phyloP scores from a whole-genome alignment of 2,797 vertebrate genomes.

The Euthynnus affinis region DNA sequence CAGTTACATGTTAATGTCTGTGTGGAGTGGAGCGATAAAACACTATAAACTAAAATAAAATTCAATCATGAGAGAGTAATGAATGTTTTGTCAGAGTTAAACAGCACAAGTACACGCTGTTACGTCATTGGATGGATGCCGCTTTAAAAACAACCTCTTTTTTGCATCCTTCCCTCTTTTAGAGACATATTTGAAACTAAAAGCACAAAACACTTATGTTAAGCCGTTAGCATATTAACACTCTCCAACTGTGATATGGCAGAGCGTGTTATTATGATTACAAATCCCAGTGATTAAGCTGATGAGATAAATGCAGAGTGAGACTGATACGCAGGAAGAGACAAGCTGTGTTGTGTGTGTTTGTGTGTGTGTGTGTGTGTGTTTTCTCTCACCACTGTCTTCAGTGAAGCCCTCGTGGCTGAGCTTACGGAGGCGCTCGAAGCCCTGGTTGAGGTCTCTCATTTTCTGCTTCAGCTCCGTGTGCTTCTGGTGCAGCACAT shows the following conservation, averaged over 20 bases:
- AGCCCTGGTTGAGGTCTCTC: slow-evolving; percentile 92
- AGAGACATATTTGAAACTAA: slow-evolving; percentile 7
- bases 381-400: slow-evolving; percentile 85
- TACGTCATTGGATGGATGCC: neutral
- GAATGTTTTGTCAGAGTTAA: neutral
- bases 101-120: slow-evolving; percentile 17
- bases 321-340: slow-evolving; percentile 18
- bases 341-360: slow-evolving; percentile 6
- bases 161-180: neutral
- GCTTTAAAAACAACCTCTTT: slow-evolving; percentile 19
- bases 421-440: slow-evolving; percentile 92
- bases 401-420: slow-evolving; percentile 92
- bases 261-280: slow-evolving; percentile 41
- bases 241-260: neutral
- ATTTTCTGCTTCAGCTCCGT: slow-evolving; percentile 92
- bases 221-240: neutral
- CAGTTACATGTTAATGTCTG: neutral
- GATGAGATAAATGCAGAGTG: slow-evolving; percentile 31
- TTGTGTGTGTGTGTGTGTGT: neutral
- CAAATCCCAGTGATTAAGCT: slow-evolving; percentile 39
- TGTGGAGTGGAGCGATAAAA: neutral
- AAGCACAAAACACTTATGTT: slow-evolving; percentile 30
- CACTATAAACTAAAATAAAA: neutral
- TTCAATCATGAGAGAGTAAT: neutral
- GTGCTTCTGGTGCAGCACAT: slow-evolving; percentile 89